Conservation (phyloP, 2,797 vertebrate species). For the Enteromius thamalakanensis region DNA sequence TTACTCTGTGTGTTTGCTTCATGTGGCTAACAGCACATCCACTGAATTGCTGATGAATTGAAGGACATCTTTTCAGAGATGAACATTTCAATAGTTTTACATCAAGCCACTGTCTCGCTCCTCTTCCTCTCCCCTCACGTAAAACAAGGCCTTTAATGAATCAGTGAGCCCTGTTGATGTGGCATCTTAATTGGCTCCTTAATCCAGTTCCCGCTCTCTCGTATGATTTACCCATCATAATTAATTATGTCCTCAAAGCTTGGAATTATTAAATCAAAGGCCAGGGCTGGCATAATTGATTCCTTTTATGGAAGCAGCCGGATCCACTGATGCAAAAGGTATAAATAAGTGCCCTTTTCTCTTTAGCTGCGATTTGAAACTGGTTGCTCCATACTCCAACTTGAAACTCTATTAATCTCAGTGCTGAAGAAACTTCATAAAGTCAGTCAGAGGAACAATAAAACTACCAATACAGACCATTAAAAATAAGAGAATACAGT, state of each 20-base stretch:
- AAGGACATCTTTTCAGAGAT: slow-evolving; percentile 38
- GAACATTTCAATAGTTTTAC: slow-evolving; percentile 17
- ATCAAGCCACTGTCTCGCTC: slow-evolving; percentile 10
- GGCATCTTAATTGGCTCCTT: slow-evolving; percentile 72
- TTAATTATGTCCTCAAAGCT: slow-evolving; percentile 75
- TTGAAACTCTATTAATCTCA: slow-evolving; percentile 20
- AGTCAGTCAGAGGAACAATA: slow-evolving; percentile 19
- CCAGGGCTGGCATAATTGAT: slow-evolving; percentile 58
- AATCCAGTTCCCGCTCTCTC: slow-evolving; percentile 66
- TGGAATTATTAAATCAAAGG: slow-evolving; percentile 67
- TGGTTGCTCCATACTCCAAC: neutral
- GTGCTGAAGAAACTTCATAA: neutral
- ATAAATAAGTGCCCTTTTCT: slow-evolving; percentile 47
- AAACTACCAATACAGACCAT: slow-evolving; percentile 13
- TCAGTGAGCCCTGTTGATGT: slow-evolving; percentile 72
- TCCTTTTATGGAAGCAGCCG: slow-evolving; percentile 32
- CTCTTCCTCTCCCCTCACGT: slow-evolving; percentile 22
- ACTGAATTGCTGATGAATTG: neutral
- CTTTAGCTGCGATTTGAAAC: neutral
- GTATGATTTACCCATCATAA: slow-evolving; percentile 78
- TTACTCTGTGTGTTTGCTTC: neutral
- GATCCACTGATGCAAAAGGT: slow-evolving; percentile 35
- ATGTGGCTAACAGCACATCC: neutral
- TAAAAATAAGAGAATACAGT: slow-evolving; percentile 2
- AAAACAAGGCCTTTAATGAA: slow-evolving; percentile 39